phyloP scores from a whole-genome alignment of 2,113 vertebrate genomes.

The Poeciliopsis occidentalis region DNA sequence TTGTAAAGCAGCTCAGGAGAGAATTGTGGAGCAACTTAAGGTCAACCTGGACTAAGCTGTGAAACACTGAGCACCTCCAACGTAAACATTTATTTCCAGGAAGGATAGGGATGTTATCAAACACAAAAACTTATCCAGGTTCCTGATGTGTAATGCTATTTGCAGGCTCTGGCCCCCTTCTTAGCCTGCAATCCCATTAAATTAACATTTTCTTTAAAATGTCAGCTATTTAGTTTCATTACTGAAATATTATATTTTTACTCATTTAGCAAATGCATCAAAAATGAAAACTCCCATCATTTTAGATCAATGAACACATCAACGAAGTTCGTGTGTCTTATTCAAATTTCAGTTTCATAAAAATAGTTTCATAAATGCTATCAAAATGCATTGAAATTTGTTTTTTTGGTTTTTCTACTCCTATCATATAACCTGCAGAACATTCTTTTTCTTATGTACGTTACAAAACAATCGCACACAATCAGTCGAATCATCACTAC shows the following conservation, averaged over 20 bases:
- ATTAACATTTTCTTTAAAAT: not conserved
- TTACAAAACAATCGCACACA: not conserved
- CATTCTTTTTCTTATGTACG: not conserved
- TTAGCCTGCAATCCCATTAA: not conserved
- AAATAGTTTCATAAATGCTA: not conserved
- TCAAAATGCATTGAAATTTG: not conserved
- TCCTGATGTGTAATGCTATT: not conserved
- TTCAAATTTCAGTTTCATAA: not conserved
- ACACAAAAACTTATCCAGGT: not conserved
- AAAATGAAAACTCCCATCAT: not conserved
- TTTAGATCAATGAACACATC: not conserved
- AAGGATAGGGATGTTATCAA: not conserved
- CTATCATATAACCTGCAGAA: not conserved
- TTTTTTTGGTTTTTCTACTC: not conserved
- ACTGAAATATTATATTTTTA: not conserved
- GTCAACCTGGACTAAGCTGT: conserved; percentile 26
- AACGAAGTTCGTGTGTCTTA: not conserved
- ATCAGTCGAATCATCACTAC: not conserved
- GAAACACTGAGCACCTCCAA: not conserved
- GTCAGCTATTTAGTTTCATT: not conserved
- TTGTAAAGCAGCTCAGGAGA: conserved; percentile 53
- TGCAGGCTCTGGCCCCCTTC: too few relatives aligned
- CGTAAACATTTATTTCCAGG: not conserved
- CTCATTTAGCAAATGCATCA: not conserved
- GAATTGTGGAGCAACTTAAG: conserved; percentile 35